Base-by-base conservation (phyloP, 2,888 invertebrate genomes). In the Limenitis camilla region DNA sequence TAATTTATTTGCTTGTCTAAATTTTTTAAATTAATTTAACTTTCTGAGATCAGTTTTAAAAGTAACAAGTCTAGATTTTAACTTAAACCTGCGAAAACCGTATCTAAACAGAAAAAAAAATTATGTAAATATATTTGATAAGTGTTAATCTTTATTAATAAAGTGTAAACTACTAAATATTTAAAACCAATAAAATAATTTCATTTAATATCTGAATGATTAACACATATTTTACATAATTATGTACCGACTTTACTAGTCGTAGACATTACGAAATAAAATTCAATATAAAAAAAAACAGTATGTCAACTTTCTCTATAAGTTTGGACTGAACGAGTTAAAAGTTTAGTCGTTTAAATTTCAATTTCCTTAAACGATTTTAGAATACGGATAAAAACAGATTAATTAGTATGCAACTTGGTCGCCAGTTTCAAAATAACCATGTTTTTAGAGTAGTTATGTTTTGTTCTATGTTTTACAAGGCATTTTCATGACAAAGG, bases 41-140 rank as follows among this genome's bases (percentile, higher is more conserved):
- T 19, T 19, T 19, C 19, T 19, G 19, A 2, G 19, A 19, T 19
- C 19, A 1, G 19, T 2, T 19, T 19, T 19, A 19, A 19, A 19
- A 19, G 19, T 2, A 19, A 19, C 19, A 19, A 19, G 19, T 19
- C 19, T 19, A 19, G 19, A 19, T 19, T 19, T 19, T 19, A 19
- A 19, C 3, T 19, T 19, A 1, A 19, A 19, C 19, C 19, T 19
- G 19, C 73, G 76, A 70, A 74, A 74, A 69, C 56, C 71, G 71
- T 79, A 74, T 79, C 68, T 69, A 83, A 80, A 69, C 79, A 78
- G 66, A 72, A 69, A 81, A 83, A 49, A 59, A 70, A 57, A 60
- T 69, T 78, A 77, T 66, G 78, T 75, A 74, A 72, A 59, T 57
- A 63, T 56, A 63, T 63, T 42, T 61, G 73, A 75, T 47, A n/a